Evolutionary conservation across 1,140 invertebrate species (phyloP).

Genomic region (Piezodorus guildinii): DNA sequence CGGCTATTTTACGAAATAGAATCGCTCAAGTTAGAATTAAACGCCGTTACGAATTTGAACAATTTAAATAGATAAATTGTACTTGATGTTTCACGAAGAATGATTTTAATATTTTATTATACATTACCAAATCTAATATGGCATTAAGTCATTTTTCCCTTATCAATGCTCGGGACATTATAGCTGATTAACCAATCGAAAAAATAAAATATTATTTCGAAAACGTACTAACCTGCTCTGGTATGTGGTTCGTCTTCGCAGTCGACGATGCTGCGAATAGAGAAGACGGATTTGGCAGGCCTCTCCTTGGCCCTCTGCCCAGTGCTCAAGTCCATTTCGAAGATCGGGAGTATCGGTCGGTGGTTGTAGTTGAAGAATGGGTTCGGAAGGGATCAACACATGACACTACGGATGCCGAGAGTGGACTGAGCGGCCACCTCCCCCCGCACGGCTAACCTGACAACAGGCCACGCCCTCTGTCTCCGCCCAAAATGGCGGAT

Average conservation of each 20-base stretch:
- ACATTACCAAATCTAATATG: no score
- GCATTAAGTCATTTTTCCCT: no score
- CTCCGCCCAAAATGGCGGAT: neutral
- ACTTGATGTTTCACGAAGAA: no score
- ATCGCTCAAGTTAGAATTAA: no score
- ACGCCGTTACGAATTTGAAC: no score
- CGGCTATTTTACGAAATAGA: no score
- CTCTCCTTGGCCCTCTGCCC: constrained; percentile 22
- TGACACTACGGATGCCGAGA: constrained; percentile 6
- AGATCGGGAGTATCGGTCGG: neutral
- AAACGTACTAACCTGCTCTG: constrained; percentile 14
- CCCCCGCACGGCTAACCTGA: neutral
- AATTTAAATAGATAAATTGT: no score
- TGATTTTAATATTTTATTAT: no score
- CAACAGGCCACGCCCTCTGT: neutral
- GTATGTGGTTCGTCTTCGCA: constrained; percentile 20
- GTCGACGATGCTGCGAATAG: constrained; percentile 23
- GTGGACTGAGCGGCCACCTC: neutral
- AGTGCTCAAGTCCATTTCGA: constrained; percentile 22
- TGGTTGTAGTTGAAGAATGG: neutral
- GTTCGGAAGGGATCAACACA: neutral
- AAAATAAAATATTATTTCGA: no score
- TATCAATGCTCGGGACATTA: no score
- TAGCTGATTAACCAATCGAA: no score
- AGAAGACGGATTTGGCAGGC: constrained; percentile 23